Evolutionary conservation across 2,113 vertebrate genomes (phyloP), one percentile per base, ranked within the genome.

Genomic region (Rhea pennata): DNA sequence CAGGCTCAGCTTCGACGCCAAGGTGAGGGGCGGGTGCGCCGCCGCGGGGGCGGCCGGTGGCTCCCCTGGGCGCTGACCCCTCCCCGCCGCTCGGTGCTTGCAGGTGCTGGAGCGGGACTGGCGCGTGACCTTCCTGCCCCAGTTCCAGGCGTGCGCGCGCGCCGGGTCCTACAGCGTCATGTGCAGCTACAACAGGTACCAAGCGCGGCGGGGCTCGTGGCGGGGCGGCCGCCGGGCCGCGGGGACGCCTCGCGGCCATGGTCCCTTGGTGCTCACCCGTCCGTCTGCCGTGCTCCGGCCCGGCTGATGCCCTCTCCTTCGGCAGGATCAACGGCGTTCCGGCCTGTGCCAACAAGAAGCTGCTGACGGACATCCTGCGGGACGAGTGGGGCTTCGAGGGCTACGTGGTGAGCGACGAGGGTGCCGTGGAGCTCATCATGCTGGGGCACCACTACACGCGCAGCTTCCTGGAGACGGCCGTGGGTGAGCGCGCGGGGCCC

Each of bases 151-250:
- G 0, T 98, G 97, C 0, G 95, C 94, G 22, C 84, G 36, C 1
- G 97, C 97, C 2, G 97, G 97, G 12, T 97, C 97, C 51, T 97
- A 96, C 95, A 98, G 97, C 91, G 76, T 98, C 87, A 98, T 98
- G 97, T 98, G 97, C 83, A 98, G 97, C 87, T 98, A 98, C 80
- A 98, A 98, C 95, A 97, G 97, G 97, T 97, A 87, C 42, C 3
- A 31, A 64, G 51, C 1, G 0, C 0, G 4, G 48, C 0, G 0
- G 17, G 62, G 21, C 8, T 54, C 3, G 5, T 0, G 0, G 0
- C 21, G 54, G 66, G 31, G 59, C 29, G 8, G 61, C 33, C 12
- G 31, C 33, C 27, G 11, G 29, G 54, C 13, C 27, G 22, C 54
- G 12, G 54, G 54, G 54, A 54, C 26, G 53, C 44, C 44, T 16